phyloP scores from a whole-genome alignment of 2,113 vertebrate genomes.

The Melospiza georgiana region DNA sequence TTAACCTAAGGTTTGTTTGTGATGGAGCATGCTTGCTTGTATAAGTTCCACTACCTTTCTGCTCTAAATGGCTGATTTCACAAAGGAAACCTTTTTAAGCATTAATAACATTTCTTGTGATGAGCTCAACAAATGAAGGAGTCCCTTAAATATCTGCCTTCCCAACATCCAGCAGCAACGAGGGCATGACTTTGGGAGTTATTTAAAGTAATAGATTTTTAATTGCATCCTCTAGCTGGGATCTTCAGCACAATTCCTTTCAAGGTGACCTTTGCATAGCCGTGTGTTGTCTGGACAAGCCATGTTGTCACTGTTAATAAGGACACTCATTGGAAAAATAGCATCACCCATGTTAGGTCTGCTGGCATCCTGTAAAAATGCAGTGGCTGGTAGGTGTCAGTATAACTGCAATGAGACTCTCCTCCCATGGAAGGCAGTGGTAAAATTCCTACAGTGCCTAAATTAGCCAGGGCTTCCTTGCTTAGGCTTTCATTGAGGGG shows the following conservation, averaged over 20 bases:
- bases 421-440: not conserved
- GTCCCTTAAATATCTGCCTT: not conserved
- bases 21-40: not conserved
- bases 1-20: not conserved
- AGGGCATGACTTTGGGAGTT: not conserved
- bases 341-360: not conserved
- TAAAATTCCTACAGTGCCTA: not conserved
- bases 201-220: not conserved
- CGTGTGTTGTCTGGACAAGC: not conserved
- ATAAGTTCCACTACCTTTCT: not conserved
- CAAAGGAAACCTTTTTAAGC: not conserved
- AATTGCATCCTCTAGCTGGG: not conserved
- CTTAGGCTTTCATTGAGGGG: not conserved
- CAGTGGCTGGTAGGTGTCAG: not conserved
- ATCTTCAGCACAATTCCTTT: not conserved
- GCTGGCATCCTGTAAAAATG: not conserved
- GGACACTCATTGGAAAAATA: not conserved
- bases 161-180: not conserved
- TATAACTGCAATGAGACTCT: not conserved
- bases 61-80: conserved; percentile 4
- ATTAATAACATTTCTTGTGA: not conserved
- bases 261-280: not conserved
- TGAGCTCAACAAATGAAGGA: not conserved
- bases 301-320: not conserved
- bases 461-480: not conserved